Conservation (phyloP, 2,797 vertebrate species). For the Vespertilio murinus region DNA sequence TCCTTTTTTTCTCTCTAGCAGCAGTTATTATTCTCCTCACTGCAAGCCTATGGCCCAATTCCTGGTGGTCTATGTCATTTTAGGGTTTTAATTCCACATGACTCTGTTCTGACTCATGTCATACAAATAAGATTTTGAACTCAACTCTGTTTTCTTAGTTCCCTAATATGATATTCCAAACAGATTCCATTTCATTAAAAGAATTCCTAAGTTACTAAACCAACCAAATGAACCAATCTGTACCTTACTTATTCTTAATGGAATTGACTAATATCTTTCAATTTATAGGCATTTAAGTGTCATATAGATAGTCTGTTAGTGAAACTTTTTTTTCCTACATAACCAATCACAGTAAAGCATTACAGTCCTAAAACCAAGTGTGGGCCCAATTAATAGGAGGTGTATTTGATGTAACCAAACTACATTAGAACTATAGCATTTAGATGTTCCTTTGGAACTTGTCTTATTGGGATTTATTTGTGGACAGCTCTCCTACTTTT, state of each 20-base stretch:
- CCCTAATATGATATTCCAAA: background rate
- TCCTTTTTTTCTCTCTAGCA: conserved; percentile 1
- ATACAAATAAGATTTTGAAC: conserved; percentile 17
- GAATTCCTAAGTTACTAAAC: background rate
- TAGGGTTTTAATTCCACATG: conserved; percentile 23
- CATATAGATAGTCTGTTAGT: background rate
- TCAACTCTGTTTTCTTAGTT: conserved; percentile 41
- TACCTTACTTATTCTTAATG: background rate
- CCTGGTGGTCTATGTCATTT: background rate
- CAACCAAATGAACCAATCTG: background rate
- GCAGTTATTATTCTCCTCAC: background rate
- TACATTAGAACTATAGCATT: background rate
- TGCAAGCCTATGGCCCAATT: background rate
- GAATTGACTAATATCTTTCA: conserved; percentile 8
- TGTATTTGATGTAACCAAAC: background rate
- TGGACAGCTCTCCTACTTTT: background rate
- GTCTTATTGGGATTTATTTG: background rate
- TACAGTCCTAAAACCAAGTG: background rate
- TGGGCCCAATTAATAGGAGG: background rate
- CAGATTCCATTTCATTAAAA: background rate
- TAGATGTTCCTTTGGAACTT: background rate
- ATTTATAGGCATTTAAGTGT: background rate
- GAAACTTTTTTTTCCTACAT: background rate
- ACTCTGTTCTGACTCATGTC: background rate
- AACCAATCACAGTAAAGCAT: background rate